Evolutionary conservation across 2,888 invertebrate species (phyloP).

Genomic region (Hemistola chrysoprasaria): DNA sequence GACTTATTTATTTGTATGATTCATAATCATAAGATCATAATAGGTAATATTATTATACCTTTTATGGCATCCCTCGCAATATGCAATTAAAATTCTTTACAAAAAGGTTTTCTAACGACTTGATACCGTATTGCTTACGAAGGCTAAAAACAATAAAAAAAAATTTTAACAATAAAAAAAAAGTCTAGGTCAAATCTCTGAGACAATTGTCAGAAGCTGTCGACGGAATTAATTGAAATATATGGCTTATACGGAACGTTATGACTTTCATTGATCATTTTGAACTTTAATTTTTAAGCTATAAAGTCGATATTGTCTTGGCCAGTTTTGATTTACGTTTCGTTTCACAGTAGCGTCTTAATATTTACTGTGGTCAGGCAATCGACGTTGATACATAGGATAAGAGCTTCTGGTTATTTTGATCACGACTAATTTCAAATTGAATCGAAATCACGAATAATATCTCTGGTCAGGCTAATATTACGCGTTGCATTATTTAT

Average conservation of each 20-base stretch:
- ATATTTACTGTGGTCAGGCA: constrained; percentile 54
- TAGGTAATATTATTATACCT: too few species aligned
- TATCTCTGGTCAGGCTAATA: too few species aligned
- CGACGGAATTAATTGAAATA: constrained; percentile 78
- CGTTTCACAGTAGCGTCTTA: constrained; percentile 43
- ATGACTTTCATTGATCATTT: constrained; percentile 34
- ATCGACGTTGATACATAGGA: constrained; percentile 19
- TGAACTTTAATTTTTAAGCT: constrained; percentile 32
- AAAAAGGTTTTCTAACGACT: too few species aligned
- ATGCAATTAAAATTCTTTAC: too few species aligned
- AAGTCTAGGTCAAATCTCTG: constrained; percentile 65
- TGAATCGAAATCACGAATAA: too few species aligned
- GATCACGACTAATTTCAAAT: not conserved
- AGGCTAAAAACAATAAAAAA: too few species aligned
- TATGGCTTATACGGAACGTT: constrained; percentile 67
- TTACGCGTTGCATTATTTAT: too few species aligned
- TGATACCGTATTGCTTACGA: too few species aligned
- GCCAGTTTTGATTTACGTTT: constrained; percentile 27
- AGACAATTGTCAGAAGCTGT: constrained; percentile 66
- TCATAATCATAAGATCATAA: too few species aligned
- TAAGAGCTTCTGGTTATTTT: constrained; percentile 7
- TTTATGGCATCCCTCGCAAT: too few species aligned
- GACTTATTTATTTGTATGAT: too few species aligned
- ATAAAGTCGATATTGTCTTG: constrained; percentile 37
- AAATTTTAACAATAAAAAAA: constrained; percentile 27